These are phyloP conservation scores for Drosophila lacteicornis DNA, from an alignment of 1,140 invertebrate species.

Conservation along the genomic window DNA sequence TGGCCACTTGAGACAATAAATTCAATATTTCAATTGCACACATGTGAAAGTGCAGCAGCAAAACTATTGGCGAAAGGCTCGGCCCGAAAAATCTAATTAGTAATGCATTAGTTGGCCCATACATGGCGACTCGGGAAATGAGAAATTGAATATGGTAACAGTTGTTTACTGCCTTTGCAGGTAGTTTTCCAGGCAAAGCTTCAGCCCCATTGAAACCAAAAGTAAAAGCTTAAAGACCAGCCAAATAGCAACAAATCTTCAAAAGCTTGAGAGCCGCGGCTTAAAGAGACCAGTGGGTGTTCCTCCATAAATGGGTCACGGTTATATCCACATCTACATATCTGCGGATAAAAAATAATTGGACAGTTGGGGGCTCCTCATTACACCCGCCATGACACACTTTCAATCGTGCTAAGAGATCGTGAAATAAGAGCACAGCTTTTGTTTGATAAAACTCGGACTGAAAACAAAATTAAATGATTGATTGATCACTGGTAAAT, in stretches of 20 bases:
- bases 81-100: slow-evolving; percentile 57
- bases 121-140: slow-evolving; percentile 47
- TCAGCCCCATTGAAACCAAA: slow-evolving; percentile 25
- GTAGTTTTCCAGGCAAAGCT: slow-evolving; percentile 10
- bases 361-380: slow-evolving; percentile 53
- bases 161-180: neutral
- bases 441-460: slow-evolving; percentile 45
- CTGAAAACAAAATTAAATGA: slow-evolving; percentile 45
- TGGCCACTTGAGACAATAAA: slow-evolving; percentile 68
- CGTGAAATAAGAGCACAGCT: slow-evolving; percentile 59
- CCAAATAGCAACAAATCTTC: slow-evolving; percentile 40
- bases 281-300: slow-evolving; percentile 64
- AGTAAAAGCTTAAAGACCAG: slow-evolving; percentile 34
- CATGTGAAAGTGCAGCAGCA: slow-evolving; percentile 64
- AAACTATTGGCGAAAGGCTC: slow-evolving; percentile 61
- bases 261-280: slow-evolving; percentile 55
- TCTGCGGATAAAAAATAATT: slow-evolving; percentile 34
- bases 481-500: slow-evolving; percentile 41
- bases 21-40: slow-evolving; percentile 68
- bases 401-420: slow-evolving; percentile 55
- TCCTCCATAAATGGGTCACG: slow-evolving; percentile 64
- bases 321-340: slow-evolving; percentile 39
- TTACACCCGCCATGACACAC: slow-evolving; percentile 72
- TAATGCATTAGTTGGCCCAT: slow-evolving; percentile 48
- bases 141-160: slow-evolving; percentile 28